Evolutionary conservation across 2,113 vertebrate species (phyloP), one percentile per base, ranked within the genome.

Genomic region (Oncorhynchus tshawytscha): DNA sequence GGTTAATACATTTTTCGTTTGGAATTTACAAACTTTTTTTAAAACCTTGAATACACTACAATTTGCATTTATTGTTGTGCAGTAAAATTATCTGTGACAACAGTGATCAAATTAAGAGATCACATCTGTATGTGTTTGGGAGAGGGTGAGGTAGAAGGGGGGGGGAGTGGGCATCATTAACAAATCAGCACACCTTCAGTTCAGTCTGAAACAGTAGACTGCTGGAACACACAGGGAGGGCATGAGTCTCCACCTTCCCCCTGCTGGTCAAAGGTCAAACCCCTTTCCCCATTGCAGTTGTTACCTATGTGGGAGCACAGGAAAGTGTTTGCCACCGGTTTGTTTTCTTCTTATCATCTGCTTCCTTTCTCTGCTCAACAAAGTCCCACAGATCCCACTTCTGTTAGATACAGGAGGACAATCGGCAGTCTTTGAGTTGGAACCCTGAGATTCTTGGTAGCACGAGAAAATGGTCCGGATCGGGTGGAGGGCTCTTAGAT

Each of bases 41-140:
- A 11, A 45, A 45, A 45, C 39, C 39, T 45, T 45, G 39, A 45
- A 45, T 45, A 45, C 8, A 45, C 39, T 11, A 45, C 9, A 45
- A 11, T 11, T 45, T 45, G 39, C 39, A 45, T 45, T 11, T 45
- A 45, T 11, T 45, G 39, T 9, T 45, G 39, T 45, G 39, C 39
- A 45, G 39, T 45, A 45, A 39, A 45, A 45, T 45, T 45, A 9
- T 45, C 8, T 11, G 8, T 0, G 9, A 11, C 39, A 45, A 45
- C 39, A 45, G 39, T 45, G 2, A 45, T 45, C 39, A 45, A 45
- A 45, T 45, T 45, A 45, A 45, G 39, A 45, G 39, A 45, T 45
- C 39, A 45, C 39, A 45, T 45, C 39, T 11, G 79, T 85, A 80
- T 64, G 86, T 86, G 87, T 89, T 81, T 81, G 57, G 51, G 22